Evolutionary conservation across 2,888 invertebrate genomes (phyloP).

Genomic region (Acleris holmiana): DNA sequence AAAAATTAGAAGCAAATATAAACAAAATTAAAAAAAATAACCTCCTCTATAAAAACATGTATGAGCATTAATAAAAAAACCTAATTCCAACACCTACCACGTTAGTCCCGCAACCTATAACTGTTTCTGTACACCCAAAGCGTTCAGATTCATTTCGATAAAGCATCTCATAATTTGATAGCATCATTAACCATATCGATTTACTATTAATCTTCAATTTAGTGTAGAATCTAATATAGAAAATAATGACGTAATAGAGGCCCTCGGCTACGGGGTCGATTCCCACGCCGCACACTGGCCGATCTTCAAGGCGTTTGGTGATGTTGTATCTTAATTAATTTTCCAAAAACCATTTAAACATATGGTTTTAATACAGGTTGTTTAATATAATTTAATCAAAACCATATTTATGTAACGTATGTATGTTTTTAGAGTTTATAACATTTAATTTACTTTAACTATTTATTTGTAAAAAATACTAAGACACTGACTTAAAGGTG

Average conservation of each 20-base stretch:
- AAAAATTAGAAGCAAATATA: too few species aligned
- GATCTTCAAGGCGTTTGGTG: conserved; percentile 24
- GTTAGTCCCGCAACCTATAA: neutral
- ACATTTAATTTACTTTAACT: neutral
- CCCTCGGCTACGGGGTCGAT: conserved; percentile 82
- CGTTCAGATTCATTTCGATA: conserved; percentile 38
- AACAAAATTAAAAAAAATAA: too few species aligned
- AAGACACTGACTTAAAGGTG: too few species aligned
- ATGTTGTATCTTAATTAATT: conserved; percentile 35
- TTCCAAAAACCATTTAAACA: conserved; percentile 33
- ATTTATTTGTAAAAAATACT: too few species aligned
- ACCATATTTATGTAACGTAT: neutral
- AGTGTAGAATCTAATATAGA: conserved; percentile 82
- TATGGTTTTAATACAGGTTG: conserved; percentile 24
- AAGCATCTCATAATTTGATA: conserved; percentile 54
- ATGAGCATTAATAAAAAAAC: too few species aligned
- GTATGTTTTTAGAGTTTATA: neutral
- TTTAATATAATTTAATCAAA: conserved; percentile 27
- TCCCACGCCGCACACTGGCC: conserved; percentile 70
- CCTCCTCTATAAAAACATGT: too few species aligned
- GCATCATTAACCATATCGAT: conserved; percentile 73
- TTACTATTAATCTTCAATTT: conserved; percentile 81
- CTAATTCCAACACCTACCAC: neutral
- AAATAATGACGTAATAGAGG: conserved; percentile 83
- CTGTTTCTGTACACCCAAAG: conserved; percentile 17